Percentiles rank a stretch among this genome's conserved stretches.
Evolutionary conservation across 2,113 vertebrate species (phyloP).

Genomic region (Corythornis madagascariensis): DNA sequence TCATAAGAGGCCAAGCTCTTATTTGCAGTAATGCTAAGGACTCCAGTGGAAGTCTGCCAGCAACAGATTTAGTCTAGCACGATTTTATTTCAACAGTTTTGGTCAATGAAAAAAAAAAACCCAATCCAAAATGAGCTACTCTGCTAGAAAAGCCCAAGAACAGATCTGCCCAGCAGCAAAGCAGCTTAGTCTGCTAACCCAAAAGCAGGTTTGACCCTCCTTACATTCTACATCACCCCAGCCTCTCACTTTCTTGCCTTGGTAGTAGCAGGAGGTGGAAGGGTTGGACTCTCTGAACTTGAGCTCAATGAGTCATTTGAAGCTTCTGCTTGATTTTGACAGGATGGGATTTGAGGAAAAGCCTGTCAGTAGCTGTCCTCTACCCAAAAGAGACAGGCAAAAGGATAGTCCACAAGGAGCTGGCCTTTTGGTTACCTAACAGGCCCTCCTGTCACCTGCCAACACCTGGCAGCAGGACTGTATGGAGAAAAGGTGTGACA

Average conservation of each 20-base stretch:
- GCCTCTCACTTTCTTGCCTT: neutral
- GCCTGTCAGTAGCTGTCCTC: neutral
- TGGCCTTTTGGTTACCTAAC: neutral
- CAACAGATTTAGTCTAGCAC: constrained; percentile 39
- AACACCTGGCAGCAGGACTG: neutral
- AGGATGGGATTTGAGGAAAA: neutral
- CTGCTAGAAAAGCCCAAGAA: neutral
- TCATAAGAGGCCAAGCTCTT: constrained; percentile 38
- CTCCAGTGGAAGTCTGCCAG: constrained; percentile 18
- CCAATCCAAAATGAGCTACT: neutral
- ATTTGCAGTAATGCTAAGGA: constrained; percentile 45
- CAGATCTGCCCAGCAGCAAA: constrained; percentile 13
- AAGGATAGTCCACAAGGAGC: neutral
- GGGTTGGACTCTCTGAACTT: neutral
- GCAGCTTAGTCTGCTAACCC: neutral
- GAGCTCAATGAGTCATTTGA: neutral
- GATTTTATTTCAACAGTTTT: constrained; percentile 23
- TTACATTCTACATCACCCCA: neutral
- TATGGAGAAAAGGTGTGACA: neutral
- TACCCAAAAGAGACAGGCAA: neutral
- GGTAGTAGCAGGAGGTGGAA: neutral
- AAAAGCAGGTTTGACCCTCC: neutral
- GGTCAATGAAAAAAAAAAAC: neutral
- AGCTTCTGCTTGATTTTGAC: neutral
- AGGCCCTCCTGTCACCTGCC: neutral